Conservation (phyloP, 2,113 vertebrate genomes). For the Piaya cayana region DNA sequence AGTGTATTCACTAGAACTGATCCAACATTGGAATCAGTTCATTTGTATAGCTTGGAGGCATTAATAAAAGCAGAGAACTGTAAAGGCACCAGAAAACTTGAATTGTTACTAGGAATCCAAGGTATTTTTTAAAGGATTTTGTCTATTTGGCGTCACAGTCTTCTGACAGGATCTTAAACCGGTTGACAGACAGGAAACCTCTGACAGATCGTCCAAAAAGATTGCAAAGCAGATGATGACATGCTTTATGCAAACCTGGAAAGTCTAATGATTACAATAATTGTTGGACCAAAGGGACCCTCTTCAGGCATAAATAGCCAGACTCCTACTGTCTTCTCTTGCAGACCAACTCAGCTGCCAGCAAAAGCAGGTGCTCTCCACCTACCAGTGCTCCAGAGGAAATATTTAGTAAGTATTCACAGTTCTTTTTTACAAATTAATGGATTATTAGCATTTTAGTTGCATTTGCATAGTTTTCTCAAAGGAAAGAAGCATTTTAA, state of each 20-base stretch:
- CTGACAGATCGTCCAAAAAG: background rate
- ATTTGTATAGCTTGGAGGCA: constrained; percentile 61
- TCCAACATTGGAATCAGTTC: constrained; percentile 37
- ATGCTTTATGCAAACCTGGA: constrained; percentile 53
- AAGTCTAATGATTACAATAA: constrained; percentile 76
- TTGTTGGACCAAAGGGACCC: constrained; percentile 71
- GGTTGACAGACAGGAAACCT: background rate
- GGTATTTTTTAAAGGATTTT: constrained; percentile 20
- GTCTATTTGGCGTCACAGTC: constrained; percentile 29
- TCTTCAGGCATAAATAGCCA: constrained; percentile 83
- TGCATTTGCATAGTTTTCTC: constrained; percentile 3
- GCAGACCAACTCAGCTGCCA: constrained; percentile 85
- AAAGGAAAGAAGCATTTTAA: constrained; percentile 8
- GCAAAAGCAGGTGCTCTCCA: constrained; percentile 77
- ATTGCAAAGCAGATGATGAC: constrained; percentile 53
- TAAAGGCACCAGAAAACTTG: constrained; percentile 32
- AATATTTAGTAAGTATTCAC: constrained; percentile 70
- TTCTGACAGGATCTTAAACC: constrained; percentile 38
- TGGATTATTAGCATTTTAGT: background rate
- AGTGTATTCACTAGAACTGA: constrained; percentile 36
- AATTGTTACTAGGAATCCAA: constrained; percentile 25
- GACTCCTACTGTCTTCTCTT: constrained; percentile 70
- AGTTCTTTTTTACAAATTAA: constrained; percentile 29
- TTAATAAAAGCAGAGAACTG: constrained; percentile 48
- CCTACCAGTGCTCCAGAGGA: constrained; percentile 42